These are phyloP conservation scores for Echinometra lucunter DNA, from an alignment of 53 echinoderm and acorn worm genomes.

Conservation along the genomic window DNA sequence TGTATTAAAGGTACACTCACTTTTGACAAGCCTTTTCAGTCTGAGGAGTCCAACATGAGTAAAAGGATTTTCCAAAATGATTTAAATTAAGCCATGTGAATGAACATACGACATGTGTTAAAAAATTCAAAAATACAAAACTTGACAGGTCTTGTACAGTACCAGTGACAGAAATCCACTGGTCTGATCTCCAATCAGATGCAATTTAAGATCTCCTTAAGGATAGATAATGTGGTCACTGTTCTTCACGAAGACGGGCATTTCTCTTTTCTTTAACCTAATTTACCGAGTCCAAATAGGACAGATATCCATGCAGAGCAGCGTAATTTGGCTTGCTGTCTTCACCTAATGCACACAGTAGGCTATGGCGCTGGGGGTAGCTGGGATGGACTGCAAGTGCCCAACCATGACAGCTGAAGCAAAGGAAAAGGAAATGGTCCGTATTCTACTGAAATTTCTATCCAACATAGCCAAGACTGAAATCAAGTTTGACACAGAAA, in stretches of 20 bases:
- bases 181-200: background rate
- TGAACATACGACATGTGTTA: background rate
- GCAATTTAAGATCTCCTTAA: background rate
- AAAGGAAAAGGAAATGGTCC: background rate
- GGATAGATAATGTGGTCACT: background rate
- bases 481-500: no score
- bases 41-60: background rate
- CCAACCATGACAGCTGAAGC: background rate
- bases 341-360: background rate
- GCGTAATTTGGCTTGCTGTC: background rate
- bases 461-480: no score
- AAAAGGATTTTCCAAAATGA: background rate
- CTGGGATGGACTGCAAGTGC: background rate
- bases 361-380: background rate
- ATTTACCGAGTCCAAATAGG: background rate
- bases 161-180: background rate
- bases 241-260: background rate
- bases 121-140: background rate
- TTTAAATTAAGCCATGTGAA: background rate
- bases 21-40: background rate
- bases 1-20: background rate
- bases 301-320: background rate
- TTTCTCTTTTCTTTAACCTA: constrained; percentile 15
- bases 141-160: background rate
- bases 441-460: background rate